Evolutionary conservation across 2,888 invertebrate species (phyloP).

Genomic region (Boloria euphrosyne): DNA sequence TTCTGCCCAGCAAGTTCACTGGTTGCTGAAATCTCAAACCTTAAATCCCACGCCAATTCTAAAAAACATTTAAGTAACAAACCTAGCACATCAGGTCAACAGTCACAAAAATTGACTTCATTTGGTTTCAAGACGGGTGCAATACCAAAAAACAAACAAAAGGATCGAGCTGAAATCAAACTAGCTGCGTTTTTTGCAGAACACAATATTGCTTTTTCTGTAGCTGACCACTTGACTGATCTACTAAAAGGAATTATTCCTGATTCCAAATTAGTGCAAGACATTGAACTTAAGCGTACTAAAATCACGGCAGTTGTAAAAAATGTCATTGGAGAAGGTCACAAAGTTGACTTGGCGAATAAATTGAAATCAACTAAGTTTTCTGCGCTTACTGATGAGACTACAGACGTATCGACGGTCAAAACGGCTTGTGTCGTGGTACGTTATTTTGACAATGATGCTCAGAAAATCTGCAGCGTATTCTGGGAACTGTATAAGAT

Average conservation of each 20-base stretch:
- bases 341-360: not conserved
- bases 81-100: slow-evolving; percentile 35
- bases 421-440: not conserved
- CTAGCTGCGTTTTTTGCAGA: slow-evolving; percentile 45
- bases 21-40: not conserved
- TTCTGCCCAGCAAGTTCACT: slow-evolving; percentile 24
- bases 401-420: not conserved
- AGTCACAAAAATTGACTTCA: slow-evolving; percentile 37
- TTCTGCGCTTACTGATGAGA: not conserved
- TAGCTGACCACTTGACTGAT: slow-evolving; percentile 24
- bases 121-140: slow-evolving; percentile 36
- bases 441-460: slow-evolving; percentile 1
- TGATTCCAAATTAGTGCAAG: slow-evolving; percentile 31
- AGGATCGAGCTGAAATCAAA: slow-evolving; percentile 38
- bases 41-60: slow-evolving; percentile 18
- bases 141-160: slow-evolving; percentile 41
- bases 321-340: slow-evolving; percentile 2
- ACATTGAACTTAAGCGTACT: slow-evolving; percentile 13
- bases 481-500: slow-evolving; percentile 8
- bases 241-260: slow-evolving; percentile 43
- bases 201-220: slow-evolving; percentile 46
- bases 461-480: slow-evolving; percentile 4
- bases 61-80: slow-evolving; percentile 35
- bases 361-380: too few relatives aligned
- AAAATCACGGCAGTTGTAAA: slow-evolving; percentile 8